These are phyloP conservation scores for Lindbergichthys nudifrons DNA, from an alignment of 2,797 vertebrate genomes.

Conservation along the genomic window DNA sequence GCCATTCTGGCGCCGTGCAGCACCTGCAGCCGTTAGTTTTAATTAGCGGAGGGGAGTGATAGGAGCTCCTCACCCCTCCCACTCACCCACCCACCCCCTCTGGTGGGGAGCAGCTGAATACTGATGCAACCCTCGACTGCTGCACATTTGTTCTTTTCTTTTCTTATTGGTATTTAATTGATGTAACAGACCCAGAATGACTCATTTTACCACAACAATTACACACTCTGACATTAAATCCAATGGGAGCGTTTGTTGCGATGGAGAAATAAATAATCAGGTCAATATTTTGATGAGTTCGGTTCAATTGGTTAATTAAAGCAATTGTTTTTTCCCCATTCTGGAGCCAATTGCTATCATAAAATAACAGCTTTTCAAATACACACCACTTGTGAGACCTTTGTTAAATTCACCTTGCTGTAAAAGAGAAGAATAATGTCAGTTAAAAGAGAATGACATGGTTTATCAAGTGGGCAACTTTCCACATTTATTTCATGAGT, in stretches of 20 bases:
- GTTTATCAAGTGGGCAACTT: constrained; percentile 50
- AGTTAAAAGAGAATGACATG: constrained; percentile 19
- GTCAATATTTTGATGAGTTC: constrained; percentile 33
- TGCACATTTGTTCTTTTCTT: constrained; percentile 10
- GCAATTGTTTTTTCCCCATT: constrained; percentile 5
- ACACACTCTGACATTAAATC: constrained; percentile 1
- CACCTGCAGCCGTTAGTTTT: constrained; percentile 87
- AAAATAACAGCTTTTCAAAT: not conserved
- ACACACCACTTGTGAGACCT: not conserved
- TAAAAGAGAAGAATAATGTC: constrained; percentile 12
- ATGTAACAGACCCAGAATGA: constrained; percentile 30
- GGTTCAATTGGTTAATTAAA: constrained; percentile 34
- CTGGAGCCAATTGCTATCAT: not conserved
- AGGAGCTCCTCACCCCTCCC: constrained; percentile 61
- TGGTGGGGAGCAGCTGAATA: constrained; percentile 60
- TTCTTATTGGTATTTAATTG: constrained; percentile 54
- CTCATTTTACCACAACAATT: constrained; percentile 4
- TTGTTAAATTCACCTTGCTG: constrained; percentile 7
- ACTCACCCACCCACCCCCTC: constrained; percentile 58
- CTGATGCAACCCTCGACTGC: constrained; percentile 51
- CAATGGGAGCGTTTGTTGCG: constrained; percentile 12
- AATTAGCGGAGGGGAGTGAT: constrained; percentile 81
- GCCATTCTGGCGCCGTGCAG: constrained; percentile 58
- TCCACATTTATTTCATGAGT: constrained; percentile 49
- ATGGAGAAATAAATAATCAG: constrained; percentile 24